A percentile compares a stretch with the other conserved stretches of the same genome.
Conservation (phyloP, 1,140 invertebrate species). For the Chironomus tepperi region DNA sequence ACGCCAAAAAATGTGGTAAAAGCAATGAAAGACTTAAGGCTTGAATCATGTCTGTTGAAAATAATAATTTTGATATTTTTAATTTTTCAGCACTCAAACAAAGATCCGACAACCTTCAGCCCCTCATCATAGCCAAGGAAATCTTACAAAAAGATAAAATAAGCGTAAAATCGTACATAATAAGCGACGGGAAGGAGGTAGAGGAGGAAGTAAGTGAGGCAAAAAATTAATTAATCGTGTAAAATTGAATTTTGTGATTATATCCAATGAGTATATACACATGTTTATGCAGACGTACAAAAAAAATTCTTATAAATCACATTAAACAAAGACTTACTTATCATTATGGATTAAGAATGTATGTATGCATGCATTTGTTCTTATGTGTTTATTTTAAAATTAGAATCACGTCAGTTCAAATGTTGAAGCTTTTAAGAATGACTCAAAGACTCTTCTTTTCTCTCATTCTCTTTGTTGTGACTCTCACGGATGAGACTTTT, state of each 20-base stretch:
- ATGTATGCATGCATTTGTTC: not conserved
- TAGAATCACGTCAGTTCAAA: not conserved
- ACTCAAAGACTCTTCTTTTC: too few relatives aligned
- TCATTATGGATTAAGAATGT: not conserved
- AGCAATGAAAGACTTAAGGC: too few relatives aligned
- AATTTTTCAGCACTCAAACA: too few relatives aligned
- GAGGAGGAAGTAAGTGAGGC: not conserved
- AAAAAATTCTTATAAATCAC: not conserved
- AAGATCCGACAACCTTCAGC: not conserved
- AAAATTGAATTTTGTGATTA: constrained; percentile 3
- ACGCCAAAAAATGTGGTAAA: too few relatives aligned
- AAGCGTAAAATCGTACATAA: not conserved
- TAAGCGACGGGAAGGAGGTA: not conserved
- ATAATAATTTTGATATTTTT: too few relatives aligned
- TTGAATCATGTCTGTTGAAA: too few relatives aligned
- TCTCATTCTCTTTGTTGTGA: too few relatives aligned
- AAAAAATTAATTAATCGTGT: not conserved
- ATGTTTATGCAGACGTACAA: not conserved
- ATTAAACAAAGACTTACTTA: not conserved
- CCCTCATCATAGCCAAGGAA: not conserved
- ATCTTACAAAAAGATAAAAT: not conserved
- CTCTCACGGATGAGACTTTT: too few relatives aligned
- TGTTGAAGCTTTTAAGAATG: too few relatives aligned
- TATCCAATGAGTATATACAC: not conserved
- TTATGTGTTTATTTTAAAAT: not conserved